Evolutionary conservation across 2,797 vertebrate species (phyloP).

Genomic region (Pseudotriccus pelzelni): DNA sequence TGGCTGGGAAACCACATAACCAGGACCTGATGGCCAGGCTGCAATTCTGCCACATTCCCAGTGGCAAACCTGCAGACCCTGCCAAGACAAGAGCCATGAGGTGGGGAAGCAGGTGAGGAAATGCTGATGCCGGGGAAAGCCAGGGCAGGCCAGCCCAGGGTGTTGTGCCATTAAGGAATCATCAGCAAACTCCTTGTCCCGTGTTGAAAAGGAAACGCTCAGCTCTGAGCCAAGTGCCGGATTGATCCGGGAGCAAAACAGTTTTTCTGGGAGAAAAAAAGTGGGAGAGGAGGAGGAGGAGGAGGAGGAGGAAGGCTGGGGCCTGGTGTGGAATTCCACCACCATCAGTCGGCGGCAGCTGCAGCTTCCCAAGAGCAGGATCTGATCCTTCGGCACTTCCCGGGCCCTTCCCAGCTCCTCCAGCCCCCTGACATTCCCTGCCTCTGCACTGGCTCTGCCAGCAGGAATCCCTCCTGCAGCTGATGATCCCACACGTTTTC

Average conservation of each 20-base stretch:
- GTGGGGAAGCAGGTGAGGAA: neutral
- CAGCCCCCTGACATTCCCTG: neutral
- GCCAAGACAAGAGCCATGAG: neutral
- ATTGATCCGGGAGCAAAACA: neutral
- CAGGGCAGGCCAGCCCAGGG: neutral
- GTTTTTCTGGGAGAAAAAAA: neutral
- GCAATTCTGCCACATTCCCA: fast-evolving
- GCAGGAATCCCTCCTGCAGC: neutral
- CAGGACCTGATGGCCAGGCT: fast-evolving
- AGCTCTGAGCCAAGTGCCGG: neutral
- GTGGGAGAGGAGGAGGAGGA: neutral
- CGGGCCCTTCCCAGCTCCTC: neutral
- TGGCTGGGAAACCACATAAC: fast-evolving
- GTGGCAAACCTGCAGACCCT: neutral
- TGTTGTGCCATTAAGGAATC: neutral
- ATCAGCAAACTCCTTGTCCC: neutral
- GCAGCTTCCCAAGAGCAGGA: neutral
- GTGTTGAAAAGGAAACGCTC: neutral
- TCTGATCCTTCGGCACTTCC: neutral
- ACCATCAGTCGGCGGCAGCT: conserved; percentile 23
- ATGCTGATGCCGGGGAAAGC: fast-evolving
- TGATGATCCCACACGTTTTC: fast-evolving
- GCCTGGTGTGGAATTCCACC: neutral
- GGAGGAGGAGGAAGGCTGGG: neutral
- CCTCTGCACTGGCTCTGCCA: fast-evolving